A percentile compares a stretch with the other conserved stretches of the same genome.
These are phyloP conservation scores for Eurytoma adleriae DNA, from an alignment of 2,888 invertebrate genomes.

Conservation along the genomic window DNA sequence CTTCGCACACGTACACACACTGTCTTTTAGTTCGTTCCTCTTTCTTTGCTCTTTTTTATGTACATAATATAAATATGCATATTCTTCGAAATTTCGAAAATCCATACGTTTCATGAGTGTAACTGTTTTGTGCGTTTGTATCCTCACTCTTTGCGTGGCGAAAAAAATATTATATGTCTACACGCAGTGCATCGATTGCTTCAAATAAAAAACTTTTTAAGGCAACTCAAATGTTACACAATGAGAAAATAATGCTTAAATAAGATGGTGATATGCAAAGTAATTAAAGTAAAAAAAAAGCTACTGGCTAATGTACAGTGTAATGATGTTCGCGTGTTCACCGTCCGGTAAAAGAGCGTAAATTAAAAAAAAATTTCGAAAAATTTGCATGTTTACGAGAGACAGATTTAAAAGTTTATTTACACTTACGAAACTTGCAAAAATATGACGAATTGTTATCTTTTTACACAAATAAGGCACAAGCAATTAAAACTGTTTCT, in stretches of 20 bases:
- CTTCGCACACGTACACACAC: conserved; percentile 17
- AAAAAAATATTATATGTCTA: conserved; percentile 30
- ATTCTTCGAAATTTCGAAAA: conserved; percentile 20
- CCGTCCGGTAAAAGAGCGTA: too few relatives aligned
- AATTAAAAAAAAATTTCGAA: too few relatives aligned
- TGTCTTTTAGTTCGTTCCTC: conserved; percentile 12
- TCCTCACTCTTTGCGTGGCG: conserved; percentile 31
- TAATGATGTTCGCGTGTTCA: too few relatives aligned
- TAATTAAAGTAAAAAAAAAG: too few relatives aligned
- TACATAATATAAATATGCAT: conserved; percentile 16
- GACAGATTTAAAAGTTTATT: too few relatives aligned
- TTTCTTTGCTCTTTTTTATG: neutral
- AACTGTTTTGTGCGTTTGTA: conserved; percentile 29
- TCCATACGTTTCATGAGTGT: conserved; percentile 28
- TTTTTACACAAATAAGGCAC: neutral
- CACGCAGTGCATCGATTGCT: conserved; percentile 47
- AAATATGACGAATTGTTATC: too few relatives aligned
- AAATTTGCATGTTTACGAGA: too few relatives aligned
- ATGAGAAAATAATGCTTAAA: conserved; percentile 22
- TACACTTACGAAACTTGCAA: too few relatives aligned
- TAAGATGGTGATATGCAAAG: neutral
- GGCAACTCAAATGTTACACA: conserved; percentile 21
- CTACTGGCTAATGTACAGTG: too few relatives aligned
- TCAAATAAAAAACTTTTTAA: conserved; percentile 27
- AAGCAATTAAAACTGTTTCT: conserved; percentile 13